A percentile compares a stretch with the other conserved stretches of the same genome.
Conservation (phyloP, 37 sponge, comb jelly and placozoan species). For the Halisarca cf. caerulea region DNA sequence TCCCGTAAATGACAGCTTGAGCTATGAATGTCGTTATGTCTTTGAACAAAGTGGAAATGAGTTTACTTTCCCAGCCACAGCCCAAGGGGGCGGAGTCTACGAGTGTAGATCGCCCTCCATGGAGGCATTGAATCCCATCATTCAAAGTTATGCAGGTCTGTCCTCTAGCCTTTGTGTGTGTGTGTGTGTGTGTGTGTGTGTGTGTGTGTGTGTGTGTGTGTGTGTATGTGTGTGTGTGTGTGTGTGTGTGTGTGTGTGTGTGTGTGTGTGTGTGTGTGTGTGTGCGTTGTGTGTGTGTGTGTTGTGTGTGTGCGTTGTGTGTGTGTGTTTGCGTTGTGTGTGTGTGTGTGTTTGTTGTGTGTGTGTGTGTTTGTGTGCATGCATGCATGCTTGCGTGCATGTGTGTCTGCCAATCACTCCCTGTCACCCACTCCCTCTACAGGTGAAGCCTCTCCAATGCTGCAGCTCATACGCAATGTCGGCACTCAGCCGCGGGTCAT, state of each 20-base stretch:
- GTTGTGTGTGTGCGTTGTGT: background rate
- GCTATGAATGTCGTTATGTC: too few species aligned
- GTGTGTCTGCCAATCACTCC: background rate
- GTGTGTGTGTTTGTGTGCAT: conserved; percentile 1
- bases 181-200: conserved; percentile 34
- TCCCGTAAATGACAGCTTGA: too few species aligned
- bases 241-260: conserved; percentile 29
- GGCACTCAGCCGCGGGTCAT: background rate
- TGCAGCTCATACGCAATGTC: background rate
- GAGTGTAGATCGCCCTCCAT: too few species aligned
- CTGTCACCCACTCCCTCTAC: background rate
- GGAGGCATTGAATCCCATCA: too few species aligned
- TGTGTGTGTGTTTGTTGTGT: background rate
- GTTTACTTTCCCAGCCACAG: too few species aligned
- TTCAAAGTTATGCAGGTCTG: too few species aligned
- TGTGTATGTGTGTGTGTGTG: conserved; percentile 16
- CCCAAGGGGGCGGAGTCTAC: too few species aligned
- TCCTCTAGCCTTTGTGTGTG: background rate
- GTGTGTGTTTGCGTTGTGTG: background rate
- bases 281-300: too few species aligned
- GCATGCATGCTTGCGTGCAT: background rate
- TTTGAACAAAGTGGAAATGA: too few species aligned
- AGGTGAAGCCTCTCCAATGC: background rate
- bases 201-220: conserved; percentile 22
- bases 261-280: background rate